A percentile compares a stretch with the other conserved stretches of the same genome.
These are phyloP conservation scores for Scolopax rusticola DNA, from an alignment of 2,797 vertebrate genomes.

Conservation along the genomic window DNA sequence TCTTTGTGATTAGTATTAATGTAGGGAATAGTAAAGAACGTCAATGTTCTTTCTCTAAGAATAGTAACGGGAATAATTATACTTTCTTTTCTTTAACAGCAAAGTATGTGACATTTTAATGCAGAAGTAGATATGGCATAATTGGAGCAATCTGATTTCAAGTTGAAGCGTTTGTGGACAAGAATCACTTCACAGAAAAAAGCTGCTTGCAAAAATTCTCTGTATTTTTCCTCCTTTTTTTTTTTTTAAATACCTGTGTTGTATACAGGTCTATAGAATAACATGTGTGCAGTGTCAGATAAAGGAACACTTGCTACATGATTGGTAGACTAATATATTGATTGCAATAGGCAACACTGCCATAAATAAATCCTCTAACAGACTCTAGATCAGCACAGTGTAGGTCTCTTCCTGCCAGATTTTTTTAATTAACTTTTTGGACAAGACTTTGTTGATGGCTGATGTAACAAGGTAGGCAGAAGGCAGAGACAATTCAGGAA, in stretches of 20 bases:
- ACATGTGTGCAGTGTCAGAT: background rate
- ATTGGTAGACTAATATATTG: background rate
- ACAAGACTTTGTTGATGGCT: background rate
- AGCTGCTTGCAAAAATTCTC: background rate
- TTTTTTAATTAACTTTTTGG: background rate
- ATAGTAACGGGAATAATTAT: background rate
- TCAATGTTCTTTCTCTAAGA: background rate
- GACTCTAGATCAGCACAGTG: background rate
- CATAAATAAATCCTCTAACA: background rate
- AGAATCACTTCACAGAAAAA: background rate
- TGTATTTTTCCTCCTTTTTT: background rate
- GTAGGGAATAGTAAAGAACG: background rate
- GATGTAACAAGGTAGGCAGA: background rate
- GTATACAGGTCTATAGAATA: background rate
- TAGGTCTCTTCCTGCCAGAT: background rate
- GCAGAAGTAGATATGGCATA: background rate
- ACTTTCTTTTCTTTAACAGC: background rate
- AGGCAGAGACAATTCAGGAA: background rate
- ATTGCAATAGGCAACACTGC: background rate
- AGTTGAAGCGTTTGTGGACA: background rate
- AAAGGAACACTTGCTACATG: background rate
- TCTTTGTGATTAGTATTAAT: background rate
- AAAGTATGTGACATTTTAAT: background rate
- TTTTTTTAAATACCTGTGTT: background rate
- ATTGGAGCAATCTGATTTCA: background rate